These are phyloP conservation scores for Anser brachyrhynchus DNA, from an alignment of 2,113 vertebrate genomes.

Conservation along the genomic window DNA sequence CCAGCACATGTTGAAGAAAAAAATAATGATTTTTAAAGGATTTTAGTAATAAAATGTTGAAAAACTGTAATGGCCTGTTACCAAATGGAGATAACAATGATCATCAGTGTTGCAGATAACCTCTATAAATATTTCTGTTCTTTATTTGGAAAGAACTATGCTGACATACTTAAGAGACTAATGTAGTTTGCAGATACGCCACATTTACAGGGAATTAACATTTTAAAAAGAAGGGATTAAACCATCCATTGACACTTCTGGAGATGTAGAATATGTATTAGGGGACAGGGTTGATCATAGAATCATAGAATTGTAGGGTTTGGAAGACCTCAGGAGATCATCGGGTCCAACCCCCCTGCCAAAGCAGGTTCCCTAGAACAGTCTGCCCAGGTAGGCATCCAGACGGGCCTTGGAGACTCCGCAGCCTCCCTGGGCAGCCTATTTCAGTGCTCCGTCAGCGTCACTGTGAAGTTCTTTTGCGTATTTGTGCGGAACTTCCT, in stretches of 20 bases:
- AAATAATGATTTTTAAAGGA: neutral
- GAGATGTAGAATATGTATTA: neutral
- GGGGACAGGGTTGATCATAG: neutral
- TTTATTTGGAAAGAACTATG: neutral
- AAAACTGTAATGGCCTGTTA: neutral
- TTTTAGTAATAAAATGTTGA: neutral
- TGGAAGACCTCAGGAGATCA: no score
- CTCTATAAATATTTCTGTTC: slow-evolving; percentile 24
- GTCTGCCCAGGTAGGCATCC: no score
- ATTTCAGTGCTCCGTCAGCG: no score
- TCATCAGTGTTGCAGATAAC: neutral
- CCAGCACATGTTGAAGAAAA: neutral
- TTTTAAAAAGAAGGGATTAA: slow-evolving; percentile 1
- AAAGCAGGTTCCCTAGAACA: no score
- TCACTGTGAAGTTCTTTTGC: no score
- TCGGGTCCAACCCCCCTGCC: no score
- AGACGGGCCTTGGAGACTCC: no score
- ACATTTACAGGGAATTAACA: neutral
- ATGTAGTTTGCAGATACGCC: slow-evolving; percentile 37
- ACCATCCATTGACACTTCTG: neutral
- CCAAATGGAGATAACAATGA: neutral
- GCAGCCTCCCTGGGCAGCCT: no score
- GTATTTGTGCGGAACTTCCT: no score
- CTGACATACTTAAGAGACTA: neutral
- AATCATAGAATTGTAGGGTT: no score